Conservation (phyloP, 2,888 invertebrate species). For the Dryomyza anilis region DNA sequence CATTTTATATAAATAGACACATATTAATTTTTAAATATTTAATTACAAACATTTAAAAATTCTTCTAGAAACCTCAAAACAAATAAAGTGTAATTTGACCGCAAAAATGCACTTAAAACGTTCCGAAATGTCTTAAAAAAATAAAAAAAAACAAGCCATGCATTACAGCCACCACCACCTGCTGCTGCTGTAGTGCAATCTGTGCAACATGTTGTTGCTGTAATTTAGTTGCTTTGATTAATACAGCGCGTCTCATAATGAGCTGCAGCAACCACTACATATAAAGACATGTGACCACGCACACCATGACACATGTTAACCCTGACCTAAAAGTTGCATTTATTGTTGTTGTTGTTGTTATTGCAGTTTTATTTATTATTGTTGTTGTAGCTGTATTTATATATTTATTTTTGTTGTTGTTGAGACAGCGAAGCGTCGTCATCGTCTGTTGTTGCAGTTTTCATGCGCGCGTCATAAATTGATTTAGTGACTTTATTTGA, state of each 20-base stretch:
- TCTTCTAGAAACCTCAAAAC: too few species aligned
- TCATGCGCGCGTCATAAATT: too few species aligned
- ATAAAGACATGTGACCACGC: not conserved
- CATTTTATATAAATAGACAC: not conserved
- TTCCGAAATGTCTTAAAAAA: not conserved
- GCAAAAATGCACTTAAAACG: not conserved
- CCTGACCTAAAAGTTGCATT: conserved; percentile 54
- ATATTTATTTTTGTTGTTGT: not conserved
- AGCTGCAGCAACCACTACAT: not conserved
- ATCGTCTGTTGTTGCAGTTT: not conserved
- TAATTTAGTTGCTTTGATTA: not conserved
- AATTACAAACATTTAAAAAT: not conserved
- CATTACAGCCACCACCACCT: not conserved
- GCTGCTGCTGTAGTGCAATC: not conserved
- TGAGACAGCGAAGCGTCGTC: not conserved
- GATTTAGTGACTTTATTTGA: too few species aligned
- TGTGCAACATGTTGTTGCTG: not conserved
- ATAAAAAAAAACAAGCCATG: not conserved
- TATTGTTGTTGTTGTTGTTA: not conserved
- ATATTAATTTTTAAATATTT: not conserved
- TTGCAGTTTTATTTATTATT: not conserved
- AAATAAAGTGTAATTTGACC: not conserved
- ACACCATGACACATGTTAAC: conserved; percentile 52
- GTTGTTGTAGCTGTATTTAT: conserved; percentile 4
- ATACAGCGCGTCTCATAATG: conserved; percentile 1